A percentile compares a stretch with the other conserved stretches of the same genome.
Evolutionary conservation across 2,797 vertebrate species (phyloP).

Genomic region (Moxostoma hubbsi): DNA sequence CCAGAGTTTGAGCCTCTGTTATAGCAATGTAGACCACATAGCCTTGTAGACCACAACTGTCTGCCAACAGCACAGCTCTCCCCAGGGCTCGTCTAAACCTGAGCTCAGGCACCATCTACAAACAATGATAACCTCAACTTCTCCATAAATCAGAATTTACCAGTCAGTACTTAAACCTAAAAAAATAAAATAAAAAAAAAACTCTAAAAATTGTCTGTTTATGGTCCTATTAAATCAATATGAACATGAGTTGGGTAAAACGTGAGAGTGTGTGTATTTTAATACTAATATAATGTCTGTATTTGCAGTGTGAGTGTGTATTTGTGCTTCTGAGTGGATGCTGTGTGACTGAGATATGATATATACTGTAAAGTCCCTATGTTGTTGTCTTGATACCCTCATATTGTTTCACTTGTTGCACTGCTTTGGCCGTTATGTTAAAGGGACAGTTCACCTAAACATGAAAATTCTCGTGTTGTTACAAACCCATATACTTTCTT

Average conservation of each 20-base stretch:
- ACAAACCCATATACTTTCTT: too few species aligned
- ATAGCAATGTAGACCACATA: constrained; percentile 61
- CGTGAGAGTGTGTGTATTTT: constrained; percentile 24
- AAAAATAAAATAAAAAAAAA: too few species aligned
- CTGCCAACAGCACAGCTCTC: constrained; percentile 52
- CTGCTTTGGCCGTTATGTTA: constrained; percentile 65
- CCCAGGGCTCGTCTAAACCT: constrained; percentile 33
- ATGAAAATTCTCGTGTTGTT: too few species aligned
- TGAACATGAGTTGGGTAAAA: constrained; percentile 22
- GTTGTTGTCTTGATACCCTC: constrained; percentile 65
- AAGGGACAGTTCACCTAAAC: too few species aligned
- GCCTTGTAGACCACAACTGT: constrained; percentile 65
- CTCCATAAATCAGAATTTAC: constrained; percentile 21
- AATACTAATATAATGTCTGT: constrained; percentile 47
- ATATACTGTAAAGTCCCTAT: constrained; percentile 43
- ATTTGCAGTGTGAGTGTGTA: not conserved
- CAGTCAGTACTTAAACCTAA: too few species aligned
- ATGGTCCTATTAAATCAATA: not conserved
- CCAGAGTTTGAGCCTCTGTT: constrained; percentile 27
- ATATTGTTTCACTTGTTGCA: constrained; percentile 54
- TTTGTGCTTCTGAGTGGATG: constrained; percentile 40
- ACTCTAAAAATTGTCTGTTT: not conserved
- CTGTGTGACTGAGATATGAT: constrained; percentile 42
- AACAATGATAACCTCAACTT: constrained; percentile 51
- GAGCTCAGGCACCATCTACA: constrained; percentile 23